These are phyloP conservation scores for Phlogophora meticulosa DNA, from an alignment of 2,888 invertebrate genomes.

Conservation along the genomic window DNA sequence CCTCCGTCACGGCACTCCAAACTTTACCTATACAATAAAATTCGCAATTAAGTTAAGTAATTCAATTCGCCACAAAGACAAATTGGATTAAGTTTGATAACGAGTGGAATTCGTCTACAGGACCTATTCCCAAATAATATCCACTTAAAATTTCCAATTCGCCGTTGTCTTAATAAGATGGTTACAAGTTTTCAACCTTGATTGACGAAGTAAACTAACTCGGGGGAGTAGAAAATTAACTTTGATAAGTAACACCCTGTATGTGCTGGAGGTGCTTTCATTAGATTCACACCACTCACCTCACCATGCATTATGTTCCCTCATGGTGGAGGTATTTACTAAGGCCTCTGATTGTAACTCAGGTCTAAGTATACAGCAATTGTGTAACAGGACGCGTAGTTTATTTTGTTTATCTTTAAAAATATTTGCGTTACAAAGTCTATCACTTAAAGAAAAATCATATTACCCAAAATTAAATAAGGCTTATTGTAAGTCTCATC, in stretches of 20 bases:
- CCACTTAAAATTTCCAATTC: slow-evolving; percentile 65
- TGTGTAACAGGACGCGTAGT: not conserved
- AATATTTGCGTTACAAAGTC: no score
- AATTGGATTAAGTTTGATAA: slow-evolving; percentile 74
- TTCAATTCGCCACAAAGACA: slow-evolving; percentile 75
- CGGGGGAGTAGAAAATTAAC: slow-evolving; percentile 84
- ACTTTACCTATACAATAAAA: slow-evolving; percentile 70
- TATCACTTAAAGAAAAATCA: no score
- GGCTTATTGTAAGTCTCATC: no score
- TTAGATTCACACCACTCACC: slow-evolving; percentile 70
- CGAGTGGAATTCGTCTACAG: slow-evolving; percentile 62
- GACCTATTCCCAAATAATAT: slow-evolving; percentile 64
- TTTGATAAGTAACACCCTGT: slow-evolving; percentile 81
- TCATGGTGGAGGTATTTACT: not conserved
- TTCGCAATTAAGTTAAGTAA: slow-evolving; percentile 73
- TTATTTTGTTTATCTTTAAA: no score
- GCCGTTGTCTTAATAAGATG: slow-evolving; percentile 66
- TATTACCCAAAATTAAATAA: no score
- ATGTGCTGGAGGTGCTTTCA: slow-evolving; percentile 70
- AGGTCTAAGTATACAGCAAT: not conserved
- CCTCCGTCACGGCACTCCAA: slow-evolving; percentile 36
- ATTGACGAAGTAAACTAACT: slow-evolving; percentile 83
- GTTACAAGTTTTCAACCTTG: slow-evolving; percentile 73
- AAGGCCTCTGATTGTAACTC: not conserved
- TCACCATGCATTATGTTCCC: slow-evolving; percentile 40